Evolutionary conservation across 2,888 invertebrate species (phyloP).

Genomic region (Amaurobius ferox): DNA sequence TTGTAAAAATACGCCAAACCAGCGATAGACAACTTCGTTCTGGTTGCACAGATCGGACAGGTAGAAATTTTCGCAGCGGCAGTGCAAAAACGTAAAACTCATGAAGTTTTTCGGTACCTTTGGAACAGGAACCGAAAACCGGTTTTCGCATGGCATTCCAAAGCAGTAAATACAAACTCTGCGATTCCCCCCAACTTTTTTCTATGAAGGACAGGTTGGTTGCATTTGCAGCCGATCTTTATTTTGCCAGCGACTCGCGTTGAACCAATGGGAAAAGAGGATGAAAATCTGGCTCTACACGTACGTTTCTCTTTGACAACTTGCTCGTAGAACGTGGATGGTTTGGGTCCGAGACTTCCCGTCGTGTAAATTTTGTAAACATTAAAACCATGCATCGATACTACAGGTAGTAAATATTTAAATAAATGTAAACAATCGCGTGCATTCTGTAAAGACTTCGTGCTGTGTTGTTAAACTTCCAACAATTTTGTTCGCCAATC

Average conservation of each 20-base stretch:
- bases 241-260: slow-evolving; percentile 14
- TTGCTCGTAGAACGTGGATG: slow-evolving; percentile 13
- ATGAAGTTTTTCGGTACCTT: slow-evolving; percentile 12
- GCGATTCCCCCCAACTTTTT: slow-evolving; percentile 16
- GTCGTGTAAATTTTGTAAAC: not conserved
- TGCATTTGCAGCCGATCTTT: slow-evolving; percentile 17
- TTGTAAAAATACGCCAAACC: not conserved
- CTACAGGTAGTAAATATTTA: not conserved
- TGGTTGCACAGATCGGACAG: not conserved
- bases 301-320: slow-evolving; percentile 38
- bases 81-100: not conserved
- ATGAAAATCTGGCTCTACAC: slow-evolving; percentile 38
- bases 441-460: not conserved
- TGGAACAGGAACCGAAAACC: slow-evolving; percentile 66
- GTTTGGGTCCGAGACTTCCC: not conserved
- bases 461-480: too few relatives aligned
- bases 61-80: slow-evolving; percentile 4
- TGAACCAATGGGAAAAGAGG: slow-evolving; percentile 37
- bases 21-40: not conserved
- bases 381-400: not conserved
- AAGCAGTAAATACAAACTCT: slow-evolving; percentile 60
- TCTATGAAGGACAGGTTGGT: slow-evolving; percentile 62
- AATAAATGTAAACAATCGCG: not conserved
- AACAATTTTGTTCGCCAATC: too few relatives aligned
- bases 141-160: slow-evolving; percentile 52